phyloP scores from a whole-genome alignment of 2,113 vertebrate genomes.

The Nettapus auritus region DNA sequence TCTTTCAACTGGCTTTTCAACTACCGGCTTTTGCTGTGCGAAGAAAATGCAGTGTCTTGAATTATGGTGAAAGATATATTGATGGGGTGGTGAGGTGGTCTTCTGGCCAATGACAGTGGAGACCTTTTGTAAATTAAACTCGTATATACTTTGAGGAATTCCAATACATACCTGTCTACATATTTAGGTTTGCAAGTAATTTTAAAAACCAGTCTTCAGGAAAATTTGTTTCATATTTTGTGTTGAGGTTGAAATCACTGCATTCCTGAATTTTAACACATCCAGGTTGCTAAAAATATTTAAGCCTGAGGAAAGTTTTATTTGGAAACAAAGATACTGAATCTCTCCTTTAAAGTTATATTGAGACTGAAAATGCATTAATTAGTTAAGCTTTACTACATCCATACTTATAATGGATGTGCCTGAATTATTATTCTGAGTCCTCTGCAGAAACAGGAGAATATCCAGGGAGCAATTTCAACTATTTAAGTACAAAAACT shows the following conservation, averaged over 20 bases:
- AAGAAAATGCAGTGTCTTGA: background rate
- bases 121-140: background rate
- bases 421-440: background rate
- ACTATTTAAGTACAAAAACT: background rate
- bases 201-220: background rate
- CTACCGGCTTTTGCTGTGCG: background rate
- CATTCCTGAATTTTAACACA: background rate
- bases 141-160: background rate
- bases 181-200: background rate
- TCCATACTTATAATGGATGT: background rate
- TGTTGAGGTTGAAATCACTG: background rate
- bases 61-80: background rate
- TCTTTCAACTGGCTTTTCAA: conserved; percentile 37
- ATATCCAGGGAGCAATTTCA: background rate
- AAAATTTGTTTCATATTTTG: background rate
- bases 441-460: background rate
- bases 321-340: background rate
- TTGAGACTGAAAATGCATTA: background rate
- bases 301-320: background rate
- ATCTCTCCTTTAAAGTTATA: background rate
- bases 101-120: background rate
- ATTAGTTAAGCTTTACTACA: background rate
- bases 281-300: background rate
- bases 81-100: background rate
- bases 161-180: background rate